Conservation (phyloP, 2,888 invertebrate species). For the Ditula angustiorana region DNA sequence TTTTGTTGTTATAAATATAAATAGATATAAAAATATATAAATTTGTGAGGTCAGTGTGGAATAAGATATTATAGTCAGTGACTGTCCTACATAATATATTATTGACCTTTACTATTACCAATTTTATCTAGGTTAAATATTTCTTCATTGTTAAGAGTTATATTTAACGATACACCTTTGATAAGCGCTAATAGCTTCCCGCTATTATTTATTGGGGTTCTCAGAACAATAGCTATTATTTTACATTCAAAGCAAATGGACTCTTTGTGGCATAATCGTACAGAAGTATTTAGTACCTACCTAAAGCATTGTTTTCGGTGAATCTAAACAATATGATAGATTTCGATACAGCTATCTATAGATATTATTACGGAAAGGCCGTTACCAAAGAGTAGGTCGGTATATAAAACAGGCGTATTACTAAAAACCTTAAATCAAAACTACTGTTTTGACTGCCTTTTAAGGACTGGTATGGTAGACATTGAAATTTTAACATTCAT, state of each 20-base stretch:
- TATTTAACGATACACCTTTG: constrained; percentile 38
- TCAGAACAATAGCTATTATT: constrained; percentile 82
- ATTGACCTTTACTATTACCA: background rate
- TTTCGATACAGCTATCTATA: constrained; percentile 58
- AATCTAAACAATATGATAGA: constrained; percentile 66
- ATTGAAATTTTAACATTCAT: too few relatives aligned
- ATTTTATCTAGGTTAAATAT: constrained; percentile 16
- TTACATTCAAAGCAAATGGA: constrained; percentile 72
- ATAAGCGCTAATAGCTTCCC: constrained; percentile 77
- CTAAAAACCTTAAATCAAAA: too few relatives aligned
- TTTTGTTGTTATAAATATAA: too few relatives aligned
- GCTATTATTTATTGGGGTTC: constrained; percentile 72
- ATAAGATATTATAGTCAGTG: too few relatives aligned
- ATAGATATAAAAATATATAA: too few relatives aligned
- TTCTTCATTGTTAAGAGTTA: constrained; percentile 27
- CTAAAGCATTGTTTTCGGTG: constrained; percentile 76
- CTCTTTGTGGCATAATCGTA: constrained; percentile 67
- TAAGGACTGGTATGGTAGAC: too few relatives aligned
- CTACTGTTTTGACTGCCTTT: too few relatives aligned
- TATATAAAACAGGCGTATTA: background rate
- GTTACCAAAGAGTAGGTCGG: background rate
- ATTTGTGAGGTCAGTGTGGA: too few relatives aligned
- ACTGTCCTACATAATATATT: too few relatives aligned
- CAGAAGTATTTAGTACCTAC: constrained; percentile 4
- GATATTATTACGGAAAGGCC: background rate